Base-by-base conservation (phyloP, 2,888 invertebrate species). In the Gastracanthus pulcherrimus region DNA sequence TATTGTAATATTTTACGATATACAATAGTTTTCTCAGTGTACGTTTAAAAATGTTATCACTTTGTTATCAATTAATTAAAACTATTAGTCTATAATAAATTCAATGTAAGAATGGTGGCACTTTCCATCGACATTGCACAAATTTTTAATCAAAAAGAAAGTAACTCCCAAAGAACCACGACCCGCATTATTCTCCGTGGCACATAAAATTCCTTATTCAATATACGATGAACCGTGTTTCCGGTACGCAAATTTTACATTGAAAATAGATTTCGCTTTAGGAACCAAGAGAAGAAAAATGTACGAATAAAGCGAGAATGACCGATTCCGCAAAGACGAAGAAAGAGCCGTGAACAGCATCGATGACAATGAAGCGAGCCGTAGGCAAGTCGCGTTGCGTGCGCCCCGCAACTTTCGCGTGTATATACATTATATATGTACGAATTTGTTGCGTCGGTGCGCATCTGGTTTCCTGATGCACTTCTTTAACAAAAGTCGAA, bases 381-480 rank as follows among this genome's bases (percentile, higher is more conserved):
- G 41, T 60, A 26, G 38, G 23, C 7, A 0, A n/a, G 2, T 66
- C 29, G 4, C 23, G 19, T 76, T 38, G 76, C 67, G 76, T 76
- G 76, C 16, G 55, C 5, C 11, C 41, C 34, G 41, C 29, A 16
- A 64, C 34, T 48, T 64, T 48, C 31, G 29, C 7, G 36, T 23
- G 2, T 6, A 66, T n/a, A n/a, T n/a, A n/a, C n/a, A 41, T 41
- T 41, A n/a, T 16, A 9, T 26, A 16, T 31, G 58, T 9, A 36
- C 72, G 36, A 60, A 64, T 64, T 26, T 29, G 6, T 41, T 29
- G 55, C 55, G 3, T n/a, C 64, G 36, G 31, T 38, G 80, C 51
- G 71, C 80, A 81, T 81, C 80, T 81, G 80, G 31, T 81, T 76
- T 48, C 58, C 71, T 66, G 23, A 38, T 26, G 55, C 31, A 34